Evolutionary conservation across 92 coral and sea anemone species (phyloP), one percentile per base, ranked within the genome.

Genomic region (Anthopleura xanthogrammica): DNA sequence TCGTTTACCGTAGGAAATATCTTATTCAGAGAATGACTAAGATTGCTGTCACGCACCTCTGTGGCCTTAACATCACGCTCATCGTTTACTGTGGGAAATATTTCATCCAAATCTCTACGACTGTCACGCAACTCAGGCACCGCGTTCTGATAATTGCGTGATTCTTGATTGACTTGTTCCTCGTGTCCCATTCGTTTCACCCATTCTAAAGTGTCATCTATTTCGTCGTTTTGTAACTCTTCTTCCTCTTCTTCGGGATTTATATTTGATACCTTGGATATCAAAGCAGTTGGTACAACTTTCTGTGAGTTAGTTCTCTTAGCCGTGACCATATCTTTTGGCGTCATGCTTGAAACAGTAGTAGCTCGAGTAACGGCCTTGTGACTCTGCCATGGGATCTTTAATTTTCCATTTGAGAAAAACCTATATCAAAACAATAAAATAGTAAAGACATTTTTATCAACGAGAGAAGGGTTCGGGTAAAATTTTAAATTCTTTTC

Each of bases 171-270:
- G 11, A 5, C 24, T 2, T 40, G 72, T 58, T 62, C 29, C 6
- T 29, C 42, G 16, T 68, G 74, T 12, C 74, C 19, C 46, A 29
- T 68, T 36, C 42, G 74, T 11, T 68, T 23, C 11, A 68, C 42
- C 74, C 74, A 68, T 36, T 68, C 74, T 68, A 68, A 68, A 12
- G 74, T 68, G 42, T 68, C 42, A 24, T 68, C 74, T 68, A 68
- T 68, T 36, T 68, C 74, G 74, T 36, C 29, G 36, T 68, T 29
- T 3, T 29, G 17, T 13, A 29, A 68, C 36, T 68, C 74, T 8
- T 68, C 74, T 68, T 68, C 74, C 17, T 23, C 42, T 14, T 68
- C 43, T 68, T 36, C 41, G 29, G 74, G 3, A 4, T 29, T 36
- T 68, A n/a, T 42, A 12, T 68, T 68, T 68, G 70, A 54, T 14